Base-by-base conservation (phyloP, 2,888 invertebrate genomes). In the Conchocele bisecta region DNA sequence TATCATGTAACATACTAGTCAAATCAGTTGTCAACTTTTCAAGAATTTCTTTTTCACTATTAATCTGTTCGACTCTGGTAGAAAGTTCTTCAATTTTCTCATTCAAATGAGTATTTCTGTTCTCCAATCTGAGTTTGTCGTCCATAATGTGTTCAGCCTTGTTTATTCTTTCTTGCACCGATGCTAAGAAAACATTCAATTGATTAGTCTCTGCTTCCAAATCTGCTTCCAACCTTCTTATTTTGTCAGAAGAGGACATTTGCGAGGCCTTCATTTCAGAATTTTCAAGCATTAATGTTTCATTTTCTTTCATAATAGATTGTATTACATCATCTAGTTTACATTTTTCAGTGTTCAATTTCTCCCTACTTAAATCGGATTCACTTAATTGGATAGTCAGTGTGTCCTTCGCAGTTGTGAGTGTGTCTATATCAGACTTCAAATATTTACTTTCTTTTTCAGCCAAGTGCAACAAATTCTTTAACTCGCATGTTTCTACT, bases 1-100 rank as follows among this genome's bases (percentile, higher is more conserved):
- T 79, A 20, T 80, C 75, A 56, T 68, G 68, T 24, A 71, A 46
- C 65, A 71, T 69, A 28, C 46, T 70, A 29, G 70, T 71, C 11
- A 79, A 41, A 11, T 71, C 73, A 53, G 64, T 61, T 17, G 63
- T 61, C 31, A 79, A 20, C 31, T 33, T 42, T 50, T 75, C 71
- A 11, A 74, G 44, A 28, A 48, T 42, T 26, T 61, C 41, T 46
- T 74, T 73, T 50, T 73, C 69, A n/a, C 37, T 58, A 24, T 74
- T 57, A 1, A 76, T 42, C 28, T 56, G 50, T 29, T 51, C 56
- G n/a, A 63, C 51, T 54, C 22, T 20, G 26, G 9, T 5, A 24
- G 56, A 51, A 33, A 75, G 46, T 6, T 59, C 29, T 11, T 63
- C 60, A 44, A 66, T 17, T 39, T 59, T 64, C 28, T 75, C 42